phyloP scores from a whole-genome alignment of 2,797 vertebrate species.

The Caiman crocodilus region DNA sequence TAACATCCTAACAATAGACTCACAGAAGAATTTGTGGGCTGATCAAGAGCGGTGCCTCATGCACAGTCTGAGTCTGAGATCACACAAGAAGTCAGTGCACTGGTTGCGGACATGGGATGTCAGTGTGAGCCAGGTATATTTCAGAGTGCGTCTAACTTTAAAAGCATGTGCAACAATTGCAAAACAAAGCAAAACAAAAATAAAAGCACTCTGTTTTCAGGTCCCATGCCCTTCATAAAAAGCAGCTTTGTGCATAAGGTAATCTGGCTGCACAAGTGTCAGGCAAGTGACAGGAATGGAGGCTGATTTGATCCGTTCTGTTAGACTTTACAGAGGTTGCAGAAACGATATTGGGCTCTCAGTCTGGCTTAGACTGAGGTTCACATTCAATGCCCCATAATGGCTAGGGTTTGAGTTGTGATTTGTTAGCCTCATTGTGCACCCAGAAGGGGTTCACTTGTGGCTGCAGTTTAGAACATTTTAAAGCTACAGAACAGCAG shows the following conservation, averaged over 20 bases:
- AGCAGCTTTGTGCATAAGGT: conserved; percentile 41
- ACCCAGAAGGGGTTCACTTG: background rate
- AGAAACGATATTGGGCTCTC: background rate
- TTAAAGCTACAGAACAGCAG: background rate
- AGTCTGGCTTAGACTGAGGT: background rate
- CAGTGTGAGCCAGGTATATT: background rate
- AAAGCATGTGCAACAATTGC: conserved; percentile 36
- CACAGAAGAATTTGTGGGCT: background rate
- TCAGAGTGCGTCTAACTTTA: conserved; percentile 27
- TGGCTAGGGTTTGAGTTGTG: background rate
- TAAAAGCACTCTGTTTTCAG: conserved; percentile 36
- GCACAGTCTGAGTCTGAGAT: conserved; percentile 7
- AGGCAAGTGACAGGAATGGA: fast-evolving
- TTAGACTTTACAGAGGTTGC: background rate
- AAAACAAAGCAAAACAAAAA: conserved; percentile 27
- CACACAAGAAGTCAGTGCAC: conserved; percentile 1
- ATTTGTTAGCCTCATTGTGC: background rate
- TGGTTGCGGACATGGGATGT: conserved; percentile 21
- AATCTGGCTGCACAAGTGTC: background rate
- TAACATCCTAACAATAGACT: conserved; percentile 26
- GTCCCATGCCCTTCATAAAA: conserved; percentile 43
- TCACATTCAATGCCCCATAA: background rate
- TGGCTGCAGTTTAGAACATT: background rate
- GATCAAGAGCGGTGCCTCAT: conserved; percentile 40
- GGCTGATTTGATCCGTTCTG: conserved; percentile 34